phyloP scores from a whole-genome alignment of 2,113 vertebrate genomes.

The Noctilio leporinus region DNA sequence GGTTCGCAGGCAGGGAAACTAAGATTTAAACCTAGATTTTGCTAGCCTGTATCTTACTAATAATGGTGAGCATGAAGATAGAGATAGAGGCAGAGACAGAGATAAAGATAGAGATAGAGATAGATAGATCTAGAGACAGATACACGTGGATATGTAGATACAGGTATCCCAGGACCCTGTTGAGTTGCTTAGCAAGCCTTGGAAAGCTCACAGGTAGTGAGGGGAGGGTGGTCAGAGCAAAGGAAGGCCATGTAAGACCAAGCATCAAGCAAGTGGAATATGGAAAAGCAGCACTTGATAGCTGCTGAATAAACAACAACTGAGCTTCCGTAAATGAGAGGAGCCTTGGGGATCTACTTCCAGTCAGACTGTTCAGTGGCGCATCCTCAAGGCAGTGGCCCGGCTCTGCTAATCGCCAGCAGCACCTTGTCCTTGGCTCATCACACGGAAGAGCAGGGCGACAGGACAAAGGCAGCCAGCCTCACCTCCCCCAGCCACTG shows the following conservation, averaged over 20 bases:
- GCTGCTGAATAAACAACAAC: not conserved
- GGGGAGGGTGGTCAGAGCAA: not conserved
- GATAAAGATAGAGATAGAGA: not conserved
- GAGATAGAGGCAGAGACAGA: not conserved
- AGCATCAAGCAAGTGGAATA: not conserved
- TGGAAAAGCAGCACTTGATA: not conserved
- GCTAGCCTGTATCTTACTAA: not conserved
- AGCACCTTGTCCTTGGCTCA: not conserved
- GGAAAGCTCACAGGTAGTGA: not conserved
- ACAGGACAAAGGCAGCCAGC: not conserved
- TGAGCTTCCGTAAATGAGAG: not conserved
- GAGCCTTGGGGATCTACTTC: not conserved
- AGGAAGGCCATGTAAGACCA: not conserved
- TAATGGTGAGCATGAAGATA: not conserved
- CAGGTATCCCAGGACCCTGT: not conserved
- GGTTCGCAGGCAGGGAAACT: too few relatives aligned
- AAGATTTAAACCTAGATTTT: not conserved
- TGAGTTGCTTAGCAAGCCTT: not conserved
- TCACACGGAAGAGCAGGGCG: not conserved
- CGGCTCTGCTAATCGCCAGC: not conserved
- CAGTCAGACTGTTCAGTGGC: not conserved
- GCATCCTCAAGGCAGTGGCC: not conserved
- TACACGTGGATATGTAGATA: not conserved
- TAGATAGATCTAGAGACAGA: not conserved
- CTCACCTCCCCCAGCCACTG: slow-evolving; percentile 21